phyloP scores from a whole-genome alignment of 2,888 invertebrate genomes.

The Eledona agricola region DNA sequence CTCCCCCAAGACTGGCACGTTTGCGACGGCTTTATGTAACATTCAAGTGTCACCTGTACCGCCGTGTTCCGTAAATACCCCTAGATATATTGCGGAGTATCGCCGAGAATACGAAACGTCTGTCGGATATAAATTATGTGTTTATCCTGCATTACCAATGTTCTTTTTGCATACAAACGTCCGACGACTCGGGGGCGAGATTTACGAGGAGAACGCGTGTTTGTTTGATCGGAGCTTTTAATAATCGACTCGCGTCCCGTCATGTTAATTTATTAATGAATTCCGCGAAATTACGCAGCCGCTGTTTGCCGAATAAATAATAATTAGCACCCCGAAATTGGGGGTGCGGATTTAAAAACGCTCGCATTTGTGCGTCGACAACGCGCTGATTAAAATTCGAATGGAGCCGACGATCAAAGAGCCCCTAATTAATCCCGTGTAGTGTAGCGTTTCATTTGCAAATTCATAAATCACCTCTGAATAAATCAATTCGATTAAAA shows the following conservation, averaged over 20 bases:
- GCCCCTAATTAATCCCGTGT: constrained; percentile 26
- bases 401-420: constrained; percentile 23
- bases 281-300: constrained; percentile 8
- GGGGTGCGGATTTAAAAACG: too few relatives aligned
- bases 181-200: constrained; percentile 25
- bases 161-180: constrained; percentile 42
- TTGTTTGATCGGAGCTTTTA: constrained; percentile 3
- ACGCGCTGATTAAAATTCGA: constrained; percentile 16
- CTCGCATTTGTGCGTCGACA: too few relatives aligned
- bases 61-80: constrained; percentile 43
- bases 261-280: constrained; percentile 6
- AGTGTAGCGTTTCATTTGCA: constrained; percentile 36
- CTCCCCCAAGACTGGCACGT: constrained; percentile 27
- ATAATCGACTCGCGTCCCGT: constrained; percentile 1
- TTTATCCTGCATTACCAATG: constrained; percentile 45
- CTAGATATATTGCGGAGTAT: constrained; percentile 43
- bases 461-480: constrained; percentile 37
- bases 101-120: constrained; percentile 42
- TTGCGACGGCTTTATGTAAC: constrained; percentile 41
- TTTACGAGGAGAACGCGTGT: constrained; percentile 17
- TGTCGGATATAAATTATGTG: constrained; percentile 47
- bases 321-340: not conserved
- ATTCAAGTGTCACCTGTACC: constrained; percentile 46
- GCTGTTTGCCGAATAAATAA: constrained; percentile 1
- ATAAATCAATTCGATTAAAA: constrained; percentile 40